Percentiles rank a stretch among this genome's conserved stretches.
Evolutionary conservation across 2,888 invertebrate genomes (phyloP).

Genomic region (Drosophila austrosaltans): DNA sequence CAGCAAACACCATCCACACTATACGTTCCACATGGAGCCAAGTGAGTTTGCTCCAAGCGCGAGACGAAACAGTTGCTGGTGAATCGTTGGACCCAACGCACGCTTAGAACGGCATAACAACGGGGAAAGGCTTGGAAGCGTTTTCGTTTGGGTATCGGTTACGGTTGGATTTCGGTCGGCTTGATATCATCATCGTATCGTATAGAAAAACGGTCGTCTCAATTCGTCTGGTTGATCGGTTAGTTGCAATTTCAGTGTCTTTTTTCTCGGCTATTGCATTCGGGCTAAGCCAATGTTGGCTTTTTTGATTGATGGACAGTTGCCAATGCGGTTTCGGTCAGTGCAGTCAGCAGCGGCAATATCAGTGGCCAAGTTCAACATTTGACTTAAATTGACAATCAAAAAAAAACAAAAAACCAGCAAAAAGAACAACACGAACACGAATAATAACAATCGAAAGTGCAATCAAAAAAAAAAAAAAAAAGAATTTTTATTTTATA

Average conservation of each 20-base stretch:
- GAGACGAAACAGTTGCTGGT: slow-evolving; percentile 65
- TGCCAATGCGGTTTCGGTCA: slow-evolving; percentile 58
- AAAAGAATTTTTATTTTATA: slow-evolving; percentile 47
- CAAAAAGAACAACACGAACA: slow-evolving; percentile 27
- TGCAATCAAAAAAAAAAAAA: slow-evolving; percentile 52
- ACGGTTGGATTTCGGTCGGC: slow-evolving; percentile 20
- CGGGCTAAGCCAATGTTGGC: slow-evolving; percentile 37
- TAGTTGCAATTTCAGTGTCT: slow-evolving; percentile 53
- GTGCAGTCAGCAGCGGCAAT: slow-evolving; percentile 53
- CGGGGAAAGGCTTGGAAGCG: slow-evolving; percentile 21
- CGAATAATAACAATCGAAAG: slow-evolving; percentile 21
- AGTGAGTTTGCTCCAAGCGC: slow-evolving; percentile 50
- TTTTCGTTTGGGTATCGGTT: slow-evolving; percentile 43
- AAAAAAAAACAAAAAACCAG: slow-evolving; percentile 6
- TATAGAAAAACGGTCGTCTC: slow-evolving; percentile 9
- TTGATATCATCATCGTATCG: neutral
- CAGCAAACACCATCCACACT: slow-evolving; percentile 62
- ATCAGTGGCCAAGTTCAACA: neutral
- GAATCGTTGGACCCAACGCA: slow-evolving; percentile 60
- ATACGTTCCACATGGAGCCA: slow-evolving; percentile 58
- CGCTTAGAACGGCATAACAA: slow-evolving; percentile 50
- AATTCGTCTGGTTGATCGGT: slow-evolving; percentile 53
- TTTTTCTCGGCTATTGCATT: slow-evolving; percentile 65
- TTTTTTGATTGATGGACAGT: slow-evolving; percentile 68
- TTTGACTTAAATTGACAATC: slow-evolving; percentile 29